phyloP scores from a whole-genome alignment of 2,797 vertebrate genomes.

The Rhinatrema bivittatum region DNA sequence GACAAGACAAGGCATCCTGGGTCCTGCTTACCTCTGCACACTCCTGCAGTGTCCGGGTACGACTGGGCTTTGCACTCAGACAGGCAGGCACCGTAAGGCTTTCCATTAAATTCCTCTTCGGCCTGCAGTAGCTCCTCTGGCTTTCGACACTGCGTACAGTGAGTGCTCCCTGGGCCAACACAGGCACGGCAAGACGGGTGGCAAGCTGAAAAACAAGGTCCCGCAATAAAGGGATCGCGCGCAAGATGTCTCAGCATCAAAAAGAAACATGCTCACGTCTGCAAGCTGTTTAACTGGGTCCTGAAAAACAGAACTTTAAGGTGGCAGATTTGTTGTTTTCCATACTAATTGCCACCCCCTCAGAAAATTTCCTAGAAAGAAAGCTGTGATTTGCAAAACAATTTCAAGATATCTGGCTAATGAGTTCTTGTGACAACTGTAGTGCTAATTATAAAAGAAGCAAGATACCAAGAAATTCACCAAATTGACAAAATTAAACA shows the following conservation, averaged over 20 bases:
- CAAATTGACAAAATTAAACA: no score
- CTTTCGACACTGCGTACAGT: constrained; percentile 64
- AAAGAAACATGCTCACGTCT: background rate
- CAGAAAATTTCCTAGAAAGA: background rate
- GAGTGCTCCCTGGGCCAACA: constrained; percentile 58
- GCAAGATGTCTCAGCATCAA: background rate
- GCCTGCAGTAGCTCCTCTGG: constrained; percentile 60
- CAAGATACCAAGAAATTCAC: background rate
- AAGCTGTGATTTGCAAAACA: rapidly evolving
- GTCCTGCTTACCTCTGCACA: constrained; percentile 68
- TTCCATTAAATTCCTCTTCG: constrained; percentile 8
- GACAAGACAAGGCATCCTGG: no score
- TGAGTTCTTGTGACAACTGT: no score
- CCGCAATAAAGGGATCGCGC: background rate
- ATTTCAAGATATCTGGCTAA: background rate
- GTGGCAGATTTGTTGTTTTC: background rate
- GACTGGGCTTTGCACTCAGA: constrained; percentile 55
- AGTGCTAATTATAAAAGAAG: background rate
- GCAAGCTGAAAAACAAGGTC: constrained; percentile 56
- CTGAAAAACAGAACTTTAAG: background rate
- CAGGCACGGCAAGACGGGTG: constrained; percentile 76
- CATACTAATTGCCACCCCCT: background rate
- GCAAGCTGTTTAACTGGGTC: no score
- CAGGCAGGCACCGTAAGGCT: constrained; percentile 57
- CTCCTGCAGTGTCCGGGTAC: constrained; percentile 51